Percentiles rank a stretch among this genome's conserved stretches.
Conservation (phyloP, 2,113 vertebrate species). For the Epinephelus lanceolatus region DNA sequence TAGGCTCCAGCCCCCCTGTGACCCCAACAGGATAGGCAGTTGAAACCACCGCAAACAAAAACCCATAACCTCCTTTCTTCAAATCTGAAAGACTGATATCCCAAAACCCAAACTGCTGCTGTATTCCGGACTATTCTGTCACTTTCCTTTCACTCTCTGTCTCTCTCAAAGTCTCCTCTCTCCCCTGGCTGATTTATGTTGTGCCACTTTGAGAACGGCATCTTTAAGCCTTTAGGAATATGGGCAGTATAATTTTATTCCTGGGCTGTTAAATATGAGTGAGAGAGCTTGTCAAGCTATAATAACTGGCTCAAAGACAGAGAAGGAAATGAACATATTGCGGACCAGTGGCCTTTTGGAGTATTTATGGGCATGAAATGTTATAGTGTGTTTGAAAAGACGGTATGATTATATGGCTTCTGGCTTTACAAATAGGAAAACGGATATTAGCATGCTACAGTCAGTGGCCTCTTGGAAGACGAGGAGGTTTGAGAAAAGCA, state of each 20-base stretch:
- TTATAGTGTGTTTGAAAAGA: constrained; percentile 18
- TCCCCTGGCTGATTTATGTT: constrained; percentile 54
- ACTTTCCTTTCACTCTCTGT: neutral
- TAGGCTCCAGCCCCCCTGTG: too few species aligned
- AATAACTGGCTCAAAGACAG: constrained; percentile 60
- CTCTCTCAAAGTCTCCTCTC: neutral
- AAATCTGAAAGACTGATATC: neutral
- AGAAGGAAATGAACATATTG: constrained; percentile 36
- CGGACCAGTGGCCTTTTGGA: constrained; percentile 31
- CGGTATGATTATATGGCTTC: neutral
- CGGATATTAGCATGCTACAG: constrained; percentile 35
- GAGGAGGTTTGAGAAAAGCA: neutral
- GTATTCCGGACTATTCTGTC: neutral
- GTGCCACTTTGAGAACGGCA: constrained; percentile 35
- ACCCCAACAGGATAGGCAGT: too few species aligned
- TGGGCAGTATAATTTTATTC: constrained; percentile 60
- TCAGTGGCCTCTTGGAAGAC: constrained; percentile 17
- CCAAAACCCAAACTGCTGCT: neutral
- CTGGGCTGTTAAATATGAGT: constrained; percentile 59
- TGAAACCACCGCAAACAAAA: too few species aligned
- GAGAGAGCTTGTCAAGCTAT: constrained; percentile 56
- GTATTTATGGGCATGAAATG: neutral
- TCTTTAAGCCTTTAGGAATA: constrained; percentile 61
- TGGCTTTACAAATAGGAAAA: constrained; percentile 16
- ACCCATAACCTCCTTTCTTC: neutral